Evolutionary conservation across 2,797 vertebrate genomes (phyloP).

Genomic region (Tapera naevia): DNA sequence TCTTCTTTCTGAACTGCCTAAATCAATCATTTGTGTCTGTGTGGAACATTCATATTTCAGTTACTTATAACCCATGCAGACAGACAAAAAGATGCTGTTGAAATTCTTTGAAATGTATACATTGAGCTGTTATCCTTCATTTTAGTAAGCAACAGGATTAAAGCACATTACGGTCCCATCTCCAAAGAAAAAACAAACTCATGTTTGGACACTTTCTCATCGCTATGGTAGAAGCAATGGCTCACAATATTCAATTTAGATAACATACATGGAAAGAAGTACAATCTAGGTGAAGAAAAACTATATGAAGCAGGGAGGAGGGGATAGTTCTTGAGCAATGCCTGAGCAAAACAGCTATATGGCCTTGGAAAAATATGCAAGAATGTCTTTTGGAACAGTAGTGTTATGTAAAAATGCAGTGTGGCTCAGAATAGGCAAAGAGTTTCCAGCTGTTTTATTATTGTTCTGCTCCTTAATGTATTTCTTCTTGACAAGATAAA

Average conservation of each 20-base stretch:
- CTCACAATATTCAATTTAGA: neutral
- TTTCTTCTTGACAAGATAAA: neutral
- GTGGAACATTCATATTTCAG: neutral
- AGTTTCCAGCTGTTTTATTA: neutral
- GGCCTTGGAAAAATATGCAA: neutral
- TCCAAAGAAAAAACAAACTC: neutral
- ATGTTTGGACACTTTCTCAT: accelerated
- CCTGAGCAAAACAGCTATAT: neutral
- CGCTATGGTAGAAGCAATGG: neutral
- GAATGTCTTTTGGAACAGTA: neutral
- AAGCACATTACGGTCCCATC: neutral
- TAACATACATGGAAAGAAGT: neutral
- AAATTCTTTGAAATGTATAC: neutral
- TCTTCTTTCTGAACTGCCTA: neutral
- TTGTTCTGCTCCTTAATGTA: neutral
- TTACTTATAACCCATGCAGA: neutral
- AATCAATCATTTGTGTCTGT: neutral
- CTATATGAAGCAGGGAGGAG: neutral
- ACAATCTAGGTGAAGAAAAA: neutral
- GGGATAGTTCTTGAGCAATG: neutral
- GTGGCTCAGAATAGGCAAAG: neutral
- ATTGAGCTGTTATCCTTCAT: neutral
- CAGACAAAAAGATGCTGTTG: neutral
- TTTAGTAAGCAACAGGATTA: neutral
- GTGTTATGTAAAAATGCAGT: neutral